Evolutionary conservation across 2,797 vertebrate species (phyloP), one percentile per base, ranked within the genome.

Genomic region (Darevskia nairensis): DNA sequence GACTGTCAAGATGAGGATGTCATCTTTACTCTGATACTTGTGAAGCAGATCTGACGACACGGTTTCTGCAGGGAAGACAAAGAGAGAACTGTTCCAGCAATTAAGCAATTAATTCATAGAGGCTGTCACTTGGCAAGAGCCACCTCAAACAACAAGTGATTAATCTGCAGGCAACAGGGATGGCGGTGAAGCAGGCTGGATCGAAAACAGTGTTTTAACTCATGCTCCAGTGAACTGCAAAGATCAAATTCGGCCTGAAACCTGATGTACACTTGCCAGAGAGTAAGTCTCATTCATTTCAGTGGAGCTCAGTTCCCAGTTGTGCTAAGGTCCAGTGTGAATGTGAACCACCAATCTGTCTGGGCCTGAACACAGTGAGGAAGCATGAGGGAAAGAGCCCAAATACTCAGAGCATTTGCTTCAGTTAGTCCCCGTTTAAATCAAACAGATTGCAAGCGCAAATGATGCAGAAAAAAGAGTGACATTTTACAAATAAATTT

Each of bases 11-110:
- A 97, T 95, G 55, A 97, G 95, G 88, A 96, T 91, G 87, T 97
- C 97, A 2, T 92, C 77, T 94, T 95, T 95, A 88, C 91, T 95
- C 86, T 95, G 93, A 90, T 98, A 98, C 85, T 96, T 97, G 93
- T 97, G 96, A 81, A 98, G 97, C 82, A 98, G 95, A 91, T 97
- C 96, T 66, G 97, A 96, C 44, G 96, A 94, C 83, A 98, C 97
- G 0, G 46, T 23, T 59, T 94, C 97, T 97, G 91, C 6, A 92
- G 94, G 87, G 94, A 92, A 88, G 71, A 92, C 89, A 92, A n/a
- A 29, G 80, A 86, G 75, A 10, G 93, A 86, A 92, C 82, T 41
- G 64, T 85, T 78, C 71, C 89, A 86, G 78, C 59, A 90, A 91
- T 89, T 23, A 89, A 88, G 84, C 85, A 77, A 13, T 66, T 61